Conservation (phyloP, 2,888 invertebrate species). For the Drosophila eohydei region DNA sequence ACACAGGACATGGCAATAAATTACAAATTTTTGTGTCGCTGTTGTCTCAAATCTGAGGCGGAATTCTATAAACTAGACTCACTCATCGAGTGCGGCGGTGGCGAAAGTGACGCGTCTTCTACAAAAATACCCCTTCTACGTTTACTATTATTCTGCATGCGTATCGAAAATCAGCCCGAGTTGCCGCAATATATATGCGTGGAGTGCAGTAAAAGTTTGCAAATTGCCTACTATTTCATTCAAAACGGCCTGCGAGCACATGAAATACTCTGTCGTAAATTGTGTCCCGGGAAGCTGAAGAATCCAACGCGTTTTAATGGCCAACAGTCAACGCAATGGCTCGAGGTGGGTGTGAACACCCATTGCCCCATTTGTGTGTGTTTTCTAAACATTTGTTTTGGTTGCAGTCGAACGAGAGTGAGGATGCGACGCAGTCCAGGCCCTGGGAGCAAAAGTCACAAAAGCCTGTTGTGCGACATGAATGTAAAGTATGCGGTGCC, state of each 20-base stretch:
- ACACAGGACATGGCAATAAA: slow-evolving; percentile 46
- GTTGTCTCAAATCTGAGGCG: slow-evolving; percentile 77
- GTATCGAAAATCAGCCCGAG: slow-evolving; percentile 63
- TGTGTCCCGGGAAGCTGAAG: slow-evolving; percentile 48
- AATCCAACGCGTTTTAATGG: slow-evolving; percentile 30
- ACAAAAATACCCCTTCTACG: slow-evolving; percentile 67
- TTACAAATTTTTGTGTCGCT: slow-evolving; percentile 76
- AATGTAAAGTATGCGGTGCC: slow-evolving; percentile 78
- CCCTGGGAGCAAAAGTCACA: slow-evolving; percentile 8
- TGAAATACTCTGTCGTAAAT: slow-evolving; percentile 70
- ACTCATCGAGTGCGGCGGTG: slow-evolving; percentile 40
- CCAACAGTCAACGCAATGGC: slow-evolving; percentile 11
- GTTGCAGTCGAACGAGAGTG: slow-evolving; percentile 11
- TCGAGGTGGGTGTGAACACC: slow-evolving; percentile 30
- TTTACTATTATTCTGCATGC: slow-evolving; percentile 72
- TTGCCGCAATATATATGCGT: slow-evolving; percentile 75
- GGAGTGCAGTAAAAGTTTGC: slow-evolving; percentile 75
- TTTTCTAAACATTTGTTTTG: slow-evolving; percentile 4
- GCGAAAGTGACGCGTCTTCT: slow-evolving; percentile 27
- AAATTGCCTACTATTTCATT: slow-evolving; percentile 77
- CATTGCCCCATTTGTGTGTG: not conserved
- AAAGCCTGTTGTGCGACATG: slow-evolving; percentile 57
- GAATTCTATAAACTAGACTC: slow-evolving; percentile 77
- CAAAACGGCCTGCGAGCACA: slow-evolving; percentile 77
- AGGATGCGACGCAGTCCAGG: not conserved